These are phyloP conservation scores for Xestobium rufovillosum DNA, from an alignment of 2,888 invertebrate species.

Conservation along the genomic window DNA sequence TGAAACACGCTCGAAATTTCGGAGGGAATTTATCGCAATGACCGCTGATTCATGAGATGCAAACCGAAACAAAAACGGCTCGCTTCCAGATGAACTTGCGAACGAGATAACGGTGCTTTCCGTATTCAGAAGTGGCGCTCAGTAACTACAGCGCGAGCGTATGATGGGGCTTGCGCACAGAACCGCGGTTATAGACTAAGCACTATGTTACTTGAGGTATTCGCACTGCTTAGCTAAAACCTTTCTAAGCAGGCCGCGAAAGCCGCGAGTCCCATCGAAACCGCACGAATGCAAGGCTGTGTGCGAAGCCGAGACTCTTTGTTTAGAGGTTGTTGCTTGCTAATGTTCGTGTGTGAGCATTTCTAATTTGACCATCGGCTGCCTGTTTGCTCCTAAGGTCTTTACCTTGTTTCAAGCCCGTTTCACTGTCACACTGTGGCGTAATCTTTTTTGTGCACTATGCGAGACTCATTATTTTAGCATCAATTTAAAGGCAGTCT, in stretches of 20 bases:
- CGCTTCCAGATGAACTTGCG: not conserved
- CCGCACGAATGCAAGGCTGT: constrained; percentile 37
- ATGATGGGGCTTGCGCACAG: constrained; percentile 19
- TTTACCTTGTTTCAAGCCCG: no score
- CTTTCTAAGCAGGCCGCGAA: constrained; percentile 34
- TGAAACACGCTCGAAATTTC: no score
- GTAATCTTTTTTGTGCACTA: no score
- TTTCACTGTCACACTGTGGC: no score
- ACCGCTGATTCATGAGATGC: no score
- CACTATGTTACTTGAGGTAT: constrained; percentile 27
- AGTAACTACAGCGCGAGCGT: constrained; percentile 19
- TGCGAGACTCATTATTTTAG: no score
- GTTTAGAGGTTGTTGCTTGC: constrained; percentile 29
- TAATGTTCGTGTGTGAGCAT: constrained; percentile 26
- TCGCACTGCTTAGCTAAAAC: constrained; percentile 36
- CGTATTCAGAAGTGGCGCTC: constrained; percentile 25
- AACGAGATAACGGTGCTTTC: constrained; percentile 21
- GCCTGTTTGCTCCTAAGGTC: constrained; percentile 7
- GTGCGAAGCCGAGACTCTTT: constrained; percentile 31
- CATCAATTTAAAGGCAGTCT: no score
- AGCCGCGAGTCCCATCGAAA: constrained; percentile 29
- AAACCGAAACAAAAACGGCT: not conserved
- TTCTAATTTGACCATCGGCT: constrained; percentile 30
- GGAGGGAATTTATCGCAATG: no score
- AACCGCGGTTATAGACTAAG: constrained; percentile 18